A percentile compares a stretch with the other conserved stretches of the same genome.
phyloP scores from a whole-genome alignment of 1,140 invertebrate species.

The Bombus balteatus region DNA sequence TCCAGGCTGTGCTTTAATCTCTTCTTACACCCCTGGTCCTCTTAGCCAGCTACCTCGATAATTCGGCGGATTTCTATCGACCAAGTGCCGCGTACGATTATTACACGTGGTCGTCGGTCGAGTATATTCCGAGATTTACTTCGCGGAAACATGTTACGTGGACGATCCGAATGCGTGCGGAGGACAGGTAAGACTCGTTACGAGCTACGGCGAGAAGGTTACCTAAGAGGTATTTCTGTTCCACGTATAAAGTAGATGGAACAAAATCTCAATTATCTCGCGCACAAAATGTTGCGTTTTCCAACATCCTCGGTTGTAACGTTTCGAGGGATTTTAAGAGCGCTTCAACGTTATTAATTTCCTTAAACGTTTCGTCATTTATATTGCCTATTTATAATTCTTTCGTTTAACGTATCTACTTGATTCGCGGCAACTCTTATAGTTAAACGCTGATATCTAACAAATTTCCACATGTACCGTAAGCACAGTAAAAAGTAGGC shows the following conservation, averaged over 20 bases:
- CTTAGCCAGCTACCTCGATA: not conserved
- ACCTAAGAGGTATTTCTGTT: slow-evolving; percentile 40
- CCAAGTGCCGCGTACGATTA: not conserved
- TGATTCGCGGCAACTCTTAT: not conserved
- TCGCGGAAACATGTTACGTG: slow-evolving; percentile 33
- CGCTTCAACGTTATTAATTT: not conserved
- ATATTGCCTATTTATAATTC: too few relatives aligned
- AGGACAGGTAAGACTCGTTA: slow-evolving; percentile 53
- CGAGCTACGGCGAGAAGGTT: slow-evolving; percentile 38
- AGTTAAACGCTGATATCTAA: not conserved
- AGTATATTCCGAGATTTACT: slow-evolving; percentile 13
- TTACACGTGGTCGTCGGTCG: not conserved
- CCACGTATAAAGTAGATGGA: slow-evolving; percentile 21
- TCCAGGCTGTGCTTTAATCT: not conserved
- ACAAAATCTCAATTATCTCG: not conserved
- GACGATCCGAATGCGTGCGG: slow-evolving; percentile 33
- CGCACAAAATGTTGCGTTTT: not conserved
- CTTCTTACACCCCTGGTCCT: too few relatives aligned
- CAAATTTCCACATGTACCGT: not conserved
- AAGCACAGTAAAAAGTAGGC: rapidly evolving
- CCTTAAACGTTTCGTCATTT: not conserved
- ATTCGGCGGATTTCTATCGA: not conserved
- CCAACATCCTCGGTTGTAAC: not conserved
- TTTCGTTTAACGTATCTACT: not conserved
- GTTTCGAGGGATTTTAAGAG: not conserved